A percentile compares a stretch with the other conserved stretches of the same genome.
Conservation (phyloP, 1,140 invertebrate genomes). For the Phenacoccus solenopsis region DNA sequence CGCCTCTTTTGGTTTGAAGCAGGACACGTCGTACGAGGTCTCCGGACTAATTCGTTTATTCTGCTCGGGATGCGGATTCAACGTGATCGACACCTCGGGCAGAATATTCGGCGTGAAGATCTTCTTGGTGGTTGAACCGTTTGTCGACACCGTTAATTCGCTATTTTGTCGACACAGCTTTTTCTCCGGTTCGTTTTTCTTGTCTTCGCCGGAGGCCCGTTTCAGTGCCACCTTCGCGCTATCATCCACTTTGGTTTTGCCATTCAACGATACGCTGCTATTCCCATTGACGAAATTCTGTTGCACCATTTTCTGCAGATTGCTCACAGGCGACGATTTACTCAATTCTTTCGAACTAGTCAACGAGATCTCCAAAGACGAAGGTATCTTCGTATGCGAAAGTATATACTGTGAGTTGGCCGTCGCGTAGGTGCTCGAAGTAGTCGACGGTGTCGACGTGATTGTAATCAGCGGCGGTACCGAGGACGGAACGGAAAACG, state of each 20-base stretch:
- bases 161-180: not conserved
- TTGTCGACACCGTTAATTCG: not conserved
- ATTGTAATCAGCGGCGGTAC: not conserved
- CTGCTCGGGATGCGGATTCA: slow-evolving; percentile 6
- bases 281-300: not conserved
- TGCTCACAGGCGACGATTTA: not conserved
- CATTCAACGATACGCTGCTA: not conserved
- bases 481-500: no score
- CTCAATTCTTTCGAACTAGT: not conserved
- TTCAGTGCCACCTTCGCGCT: not conserved
- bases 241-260: not conserved
- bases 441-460: not conserved
- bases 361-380: not conserved
- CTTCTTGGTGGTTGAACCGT: not conserved
- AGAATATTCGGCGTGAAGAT: not conserved
- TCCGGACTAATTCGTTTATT: not conserved
- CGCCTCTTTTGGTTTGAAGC: not conserved
- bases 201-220: not conserved
- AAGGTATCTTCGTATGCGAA: not conserved
- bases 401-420: not conserved
- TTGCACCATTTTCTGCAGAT: not conserved
- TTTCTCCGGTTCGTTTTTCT: not conserved
- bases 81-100: not conserved
- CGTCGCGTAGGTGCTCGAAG: not conserved
- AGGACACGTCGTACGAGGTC: not conserved